These are phyloP conservation scores for Sminthurides aquaticus DNA, from an alignment of 2,888 invertebrate genomes.

Conservation along the genomic window DNA sequence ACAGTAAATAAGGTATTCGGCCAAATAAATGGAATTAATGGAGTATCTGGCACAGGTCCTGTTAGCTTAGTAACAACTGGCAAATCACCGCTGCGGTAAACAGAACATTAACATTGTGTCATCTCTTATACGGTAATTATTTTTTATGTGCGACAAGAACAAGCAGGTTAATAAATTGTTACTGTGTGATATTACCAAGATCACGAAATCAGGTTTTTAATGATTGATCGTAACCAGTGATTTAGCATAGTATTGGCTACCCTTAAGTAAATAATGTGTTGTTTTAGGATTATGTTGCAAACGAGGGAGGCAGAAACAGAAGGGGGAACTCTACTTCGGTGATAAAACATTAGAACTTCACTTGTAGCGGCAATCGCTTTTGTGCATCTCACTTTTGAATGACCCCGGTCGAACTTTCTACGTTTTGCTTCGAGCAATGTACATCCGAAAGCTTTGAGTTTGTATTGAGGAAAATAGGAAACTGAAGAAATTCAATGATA, in stretches of 20 bases:
- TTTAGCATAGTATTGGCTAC: background rate
- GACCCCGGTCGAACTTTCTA: background rate
- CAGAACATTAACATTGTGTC: background rate
- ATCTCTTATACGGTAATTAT: background rate
- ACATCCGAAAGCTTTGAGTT: background rate
- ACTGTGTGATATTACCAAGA: background rate
- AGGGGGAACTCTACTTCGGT: too few relatives aligned
- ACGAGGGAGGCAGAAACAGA: too few relatives aligned
- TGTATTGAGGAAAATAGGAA: background rate
- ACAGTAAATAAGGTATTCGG: conserved; percentile 38
- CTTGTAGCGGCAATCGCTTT: too few relatives aligned
- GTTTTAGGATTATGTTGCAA: too few relatives aligned
- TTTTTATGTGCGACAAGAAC: background rate
- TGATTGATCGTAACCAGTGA: background rate
- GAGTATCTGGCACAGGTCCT: conserved; percentile 38
- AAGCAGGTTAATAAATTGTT: background rate
- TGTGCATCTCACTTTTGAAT: background rate
- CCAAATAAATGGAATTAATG: conserved; percentile 42
- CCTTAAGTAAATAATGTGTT: too few relatives aligned
- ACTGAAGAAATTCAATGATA: background rate
- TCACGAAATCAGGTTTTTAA: background rate
- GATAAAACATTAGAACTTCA: too few relatives aligned
- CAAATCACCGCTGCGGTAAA: background rate
- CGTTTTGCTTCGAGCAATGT: background rate
- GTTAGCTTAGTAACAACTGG: conserved; percentile 41